These are phyloP conservation scores for Scolopax bukidnonensis DNA, from an alignment of 2,797 vertebrate species.

Conservation along the genomic window DNA sequence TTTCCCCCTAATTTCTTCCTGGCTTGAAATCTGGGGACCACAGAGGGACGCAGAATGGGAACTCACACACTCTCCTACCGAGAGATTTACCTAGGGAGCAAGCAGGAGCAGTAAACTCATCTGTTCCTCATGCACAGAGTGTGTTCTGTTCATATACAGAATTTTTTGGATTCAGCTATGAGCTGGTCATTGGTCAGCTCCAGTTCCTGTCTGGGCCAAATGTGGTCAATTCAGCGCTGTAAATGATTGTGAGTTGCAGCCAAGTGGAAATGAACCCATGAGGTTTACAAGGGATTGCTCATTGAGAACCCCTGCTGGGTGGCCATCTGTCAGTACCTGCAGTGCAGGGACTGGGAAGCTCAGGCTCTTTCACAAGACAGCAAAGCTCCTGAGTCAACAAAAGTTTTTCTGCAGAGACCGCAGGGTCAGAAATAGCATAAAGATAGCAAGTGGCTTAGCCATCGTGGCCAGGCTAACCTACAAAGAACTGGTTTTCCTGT, in stretches of 20 bases:
- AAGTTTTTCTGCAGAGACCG: neutral
- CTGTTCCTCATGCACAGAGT: neutral
- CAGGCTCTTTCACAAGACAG: neutral
- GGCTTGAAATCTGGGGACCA: neutral
- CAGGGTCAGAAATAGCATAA: neutral
- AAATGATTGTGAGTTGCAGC: neutral
- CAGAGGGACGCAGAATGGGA: neutral
- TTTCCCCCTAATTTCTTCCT: neutral
- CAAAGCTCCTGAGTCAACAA: neutral
- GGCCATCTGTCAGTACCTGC: neutral
- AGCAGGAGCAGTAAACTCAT: neutral
- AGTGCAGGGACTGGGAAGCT: neutral
- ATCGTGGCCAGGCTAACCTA: neutral
- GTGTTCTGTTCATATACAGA: neutral
- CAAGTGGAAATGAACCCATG: too few relatives aligned
- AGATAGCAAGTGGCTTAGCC: accelerated
- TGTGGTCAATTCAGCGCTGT: neutral
- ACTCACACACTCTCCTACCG: neutral
- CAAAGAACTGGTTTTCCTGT: neutral
- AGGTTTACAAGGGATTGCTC: neutral
- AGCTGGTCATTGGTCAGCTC: neutral
- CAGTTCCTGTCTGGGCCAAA: neutral
- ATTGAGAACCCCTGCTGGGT: neutral
- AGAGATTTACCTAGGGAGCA: neutral
- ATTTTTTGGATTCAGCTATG: neutral